Evolutionary conservation across 2,797 vertebrate species (phyloP), one percentile per base, ranked within the genome.

Genomic region (Rhinophrynus dorsalis): DNA sequence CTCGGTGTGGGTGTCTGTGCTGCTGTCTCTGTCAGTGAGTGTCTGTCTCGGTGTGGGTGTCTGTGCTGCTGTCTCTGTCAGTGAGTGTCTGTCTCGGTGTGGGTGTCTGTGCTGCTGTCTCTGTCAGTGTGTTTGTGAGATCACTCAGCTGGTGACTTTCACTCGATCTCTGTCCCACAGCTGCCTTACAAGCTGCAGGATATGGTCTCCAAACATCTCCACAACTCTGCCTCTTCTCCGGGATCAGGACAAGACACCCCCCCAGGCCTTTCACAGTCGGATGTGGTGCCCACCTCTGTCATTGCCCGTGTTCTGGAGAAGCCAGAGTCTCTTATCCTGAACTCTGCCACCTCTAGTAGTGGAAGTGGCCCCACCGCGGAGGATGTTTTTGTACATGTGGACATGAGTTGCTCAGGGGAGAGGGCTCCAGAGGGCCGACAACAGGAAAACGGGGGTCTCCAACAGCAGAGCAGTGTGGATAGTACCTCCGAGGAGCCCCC

Each of bases 141-240:
- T n/a, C n/a, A n/a, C n/a, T n/a, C n/a, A n/a, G n/a, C n/a, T n/a
- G n/a, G n/a, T n/a, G n/a, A n/a, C n/a, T n/a, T n/a, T n/a, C n/a
- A n/a, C n/a, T n/a, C n/a, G n/a, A n/a, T 20, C 13, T 9, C 61
- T 85, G 69, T 75, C 70, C 70, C 52, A 1, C 80, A 98, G 96
- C 87, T 98, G 74, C 97, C 97, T 10, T 96, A 86, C n/a, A 96
- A 98, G 82, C 90, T 99, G 4, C 96, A 99, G 89, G 95, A 97
- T 76, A 98, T 98, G 96, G 92, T 98, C 76, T 94, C 89, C 79
- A 97, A 98, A 69, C 97, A 99, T 83, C 89, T 99, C 83, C 94
- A 95, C 77, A 91, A 78, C 62, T 81, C 89, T 1, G 91, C 90
- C 0, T 92, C 94, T 74, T 80, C 85, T 3, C 40, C 84, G 64